Base-by-base conservation (phyloP, 2,797 vertebrate genomes). In the Sorex maritimensis region DNA sequence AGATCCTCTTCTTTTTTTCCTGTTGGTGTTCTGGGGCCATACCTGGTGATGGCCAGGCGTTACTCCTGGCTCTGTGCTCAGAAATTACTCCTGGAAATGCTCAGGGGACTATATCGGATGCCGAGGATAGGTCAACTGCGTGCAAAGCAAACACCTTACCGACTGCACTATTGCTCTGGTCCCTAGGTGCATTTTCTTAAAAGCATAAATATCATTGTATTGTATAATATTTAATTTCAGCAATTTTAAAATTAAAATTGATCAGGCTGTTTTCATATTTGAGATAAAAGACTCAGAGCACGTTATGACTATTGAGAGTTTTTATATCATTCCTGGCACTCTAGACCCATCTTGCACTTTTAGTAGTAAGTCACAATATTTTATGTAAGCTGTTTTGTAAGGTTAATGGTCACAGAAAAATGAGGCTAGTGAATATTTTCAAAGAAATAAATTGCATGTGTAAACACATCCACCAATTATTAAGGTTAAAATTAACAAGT, bases 211-310 rank as follows among this genome's bases (percentile, higher is more conserved):
- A 73, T 24, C n/a, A 61, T 28, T 28, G 38, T 19, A 7, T 24
- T 11, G n/a, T 46, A 2, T 28, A 44, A 71, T n/a, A 74, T 74
- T 74, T 58, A 63, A 79, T 73, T 72, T 79, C 55, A 61, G 63
- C 26, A 28, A 65, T 72, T 41, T 94, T 49, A 80, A 94, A 78
- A 81, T 91, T 81, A 86, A 23, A 63, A 71, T 28, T 79, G 34
- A 52, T 52, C 41, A 55, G 21, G 84, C 49, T 77, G 17, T 24
- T 92, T 90, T 84, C 15, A 30, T 90, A 19, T 88, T 38, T 91
- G 34, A 75, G 26, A 92, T 12, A 87, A 94, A 93, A 92, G 58
- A 79, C 12, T 11, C 26, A 30, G 21, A 15, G 41, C 28, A 69
- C 41, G 1, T 49, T 79, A 4, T 65, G 28, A 78, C 21, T 55